Evolutionary conservation across 1,140 invertebrate genomes (phyloP).

Genomic region (Drosophila littoralis): DNA sequence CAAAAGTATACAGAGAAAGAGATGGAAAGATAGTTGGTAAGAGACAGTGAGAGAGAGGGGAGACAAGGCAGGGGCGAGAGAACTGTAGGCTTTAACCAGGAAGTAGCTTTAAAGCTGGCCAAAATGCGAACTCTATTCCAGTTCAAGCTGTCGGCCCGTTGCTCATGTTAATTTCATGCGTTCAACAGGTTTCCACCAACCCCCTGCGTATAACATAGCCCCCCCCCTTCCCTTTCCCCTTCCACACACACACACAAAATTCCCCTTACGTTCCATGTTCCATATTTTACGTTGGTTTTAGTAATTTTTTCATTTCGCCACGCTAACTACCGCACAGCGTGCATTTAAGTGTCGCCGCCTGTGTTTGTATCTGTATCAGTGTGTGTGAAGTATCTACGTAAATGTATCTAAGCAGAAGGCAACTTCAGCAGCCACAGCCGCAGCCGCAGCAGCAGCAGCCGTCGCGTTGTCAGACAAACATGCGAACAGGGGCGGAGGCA

Average conservation of each 20-base stretch:
- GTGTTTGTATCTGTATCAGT: slow-evolving; percentile 27
- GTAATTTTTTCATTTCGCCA: slow-evolving; percentile 75
- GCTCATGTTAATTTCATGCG: slow-evolving; percentile 74
- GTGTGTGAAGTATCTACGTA: slow-evolving; percentile 7
- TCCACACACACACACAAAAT: background rate
- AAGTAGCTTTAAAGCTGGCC: slow-evolving; percentile 39
- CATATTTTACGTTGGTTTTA: slow-evolving; percentile 75
- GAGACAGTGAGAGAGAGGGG: background rate
- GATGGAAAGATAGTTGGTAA: slow-evolving; percentile 1
- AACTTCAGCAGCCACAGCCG: slow-evolving; percentile 22
- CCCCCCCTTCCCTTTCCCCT: background rate
- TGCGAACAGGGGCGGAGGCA: slow-evolving; percentile 45
- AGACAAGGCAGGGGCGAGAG: slow-evolving; percentile 7
- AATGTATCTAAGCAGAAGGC: slow-evolving; percentile 42
- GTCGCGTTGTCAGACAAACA: slow-evolving; percentile 43
- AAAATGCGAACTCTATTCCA: slow-evolving; percentile 43
- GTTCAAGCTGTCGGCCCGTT: slow-evolving; percentile 34
- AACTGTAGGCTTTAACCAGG: slow-evolving; percentile 35
- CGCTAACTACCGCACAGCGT: slow-evolving; percentile 80
- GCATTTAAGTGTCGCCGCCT: slow-evolving; percentile 72
- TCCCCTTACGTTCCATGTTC: slow-evolving; percentile 31
- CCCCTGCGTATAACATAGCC: background rate
- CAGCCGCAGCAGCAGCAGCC: slow-evolving; percentile 18
- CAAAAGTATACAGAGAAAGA: background rate
- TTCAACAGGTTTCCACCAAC: slow-evolving; percentile 66